Base-by-base conservation (phyloP, 2,113 vertebrate species). In the Clarias gariepinus region DNA sequence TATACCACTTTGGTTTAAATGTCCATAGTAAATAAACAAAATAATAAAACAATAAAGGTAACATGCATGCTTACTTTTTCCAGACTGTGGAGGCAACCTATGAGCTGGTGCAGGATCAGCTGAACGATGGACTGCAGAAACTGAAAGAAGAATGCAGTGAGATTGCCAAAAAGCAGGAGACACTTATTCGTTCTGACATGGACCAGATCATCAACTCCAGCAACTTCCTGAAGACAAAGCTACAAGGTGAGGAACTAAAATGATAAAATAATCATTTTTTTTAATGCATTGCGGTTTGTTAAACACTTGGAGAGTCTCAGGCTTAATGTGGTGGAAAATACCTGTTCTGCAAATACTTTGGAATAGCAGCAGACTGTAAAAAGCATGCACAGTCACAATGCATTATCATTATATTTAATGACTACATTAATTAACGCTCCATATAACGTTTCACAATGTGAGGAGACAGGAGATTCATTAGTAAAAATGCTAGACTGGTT, bases 161-260 rank as follows among this genome's bases (percentile, higher is more conserved):
- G 68, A 91, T 95, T 71, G 95, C 93, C 2, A 95, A 94, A 90
- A 92, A 91, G 78, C 95, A 96, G 82, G 96, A 98, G 91, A 93
- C 93, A 7, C 95, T 95, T 6, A 95, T 98, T 88, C 96, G 97
- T 83, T 96, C 97, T 0, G 94, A 98, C 89, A 95, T 98, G 96
- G 97, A 98, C 93, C 96, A 99, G 92, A 98, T 99, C 55, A 86
- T 95, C 87, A 94, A 92, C 89, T 99, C 96, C n/a, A 96, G 95
- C 82, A 91, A 93, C 85, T 98, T 96, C 87, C 93, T 98, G 91
- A 94, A 93, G 89, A 94, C 96, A 81, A 99, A 98, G 93, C 94
- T 99, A 87, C 95, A 93, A 96, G 96, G 98, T 98, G 88, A 16
- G 10, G 2, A 28, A 88, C 7, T 12, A 16, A 58, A 28, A 58